phyloP scores from a whole-genome alignment of 2,797 vertebrate species.

The Sebastes wilsoni region DNA sequence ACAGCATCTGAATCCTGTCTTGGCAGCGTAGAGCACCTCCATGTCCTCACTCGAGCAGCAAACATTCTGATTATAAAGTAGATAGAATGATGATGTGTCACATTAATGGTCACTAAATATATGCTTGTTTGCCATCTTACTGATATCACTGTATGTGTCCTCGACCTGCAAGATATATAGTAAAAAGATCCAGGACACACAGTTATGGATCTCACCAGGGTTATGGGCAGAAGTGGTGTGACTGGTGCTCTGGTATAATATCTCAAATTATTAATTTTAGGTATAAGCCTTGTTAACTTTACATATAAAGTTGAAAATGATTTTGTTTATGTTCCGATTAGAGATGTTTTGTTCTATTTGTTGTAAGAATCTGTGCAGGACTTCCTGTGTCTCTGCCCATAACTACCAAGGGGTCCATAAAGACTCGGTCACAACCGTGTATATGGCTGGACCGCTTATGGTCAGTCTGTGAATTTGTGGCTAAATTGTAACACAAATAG shows the following conservation, averaged over 20 bases:
- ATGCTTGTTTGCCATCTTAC: background rate
- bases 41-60: conserved; percentile 63
- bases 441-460: too few species aligned
- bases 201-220: background rate
- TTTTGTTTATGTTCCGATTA: background rate
- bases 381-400: background rate
- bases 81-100: background rate
- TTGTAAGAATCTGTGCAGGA: background rate
- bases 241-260: background rate
- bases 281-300: background rate
- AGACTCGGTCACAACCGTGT: too few species aligned
- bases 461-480: too few species aligned
- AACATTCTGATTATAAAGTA: background rate
- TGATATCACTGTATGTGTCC: background rate
- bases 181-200: background rate
- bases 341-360: background rate
- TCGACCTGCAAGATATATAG: background rate
- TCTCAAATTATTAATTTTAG: background rate
- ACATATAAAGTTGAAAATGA: background rate
- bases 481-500: too few species aligned
- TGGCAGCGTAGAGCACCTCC: conserved; percentile 35
- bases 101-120: background rate
- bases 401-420: background rate
- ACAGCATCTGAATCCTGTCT: conserved; percentile 56
- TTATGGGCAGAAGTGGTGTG: background rate